phyloP scores from a whole-genome alignment of 2,113 vertebrate species.

The Odocoileus hemionus region DNA sequence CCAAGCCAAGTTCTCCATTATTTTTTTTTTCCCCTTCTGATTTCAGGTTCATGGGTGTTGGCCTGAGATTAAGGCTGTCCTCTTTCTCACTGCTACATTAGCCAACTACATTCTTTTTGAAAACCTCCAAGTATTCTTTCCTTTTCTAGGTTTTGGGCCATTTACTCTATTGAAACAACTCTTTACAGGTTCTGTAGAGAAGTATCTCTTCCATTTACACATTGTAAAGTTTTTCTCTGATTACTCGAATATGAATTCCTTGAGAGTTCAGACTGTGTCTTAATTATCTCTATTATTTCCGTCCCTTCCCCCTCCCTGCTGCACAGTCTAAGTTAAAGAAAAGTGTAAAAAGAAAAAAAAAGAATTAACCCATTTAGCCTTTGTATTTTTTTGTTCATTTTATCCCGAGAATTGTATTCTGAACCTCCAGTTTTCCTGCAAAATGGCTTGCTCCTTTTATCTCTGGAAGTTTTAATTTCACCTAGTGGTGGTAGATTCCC shows the following conservation, averaged over 20 bases:
- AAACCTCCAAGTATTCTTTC: not conserved
- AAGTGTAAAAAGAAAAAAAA: not conserved
- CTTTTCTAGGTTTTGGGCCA: not conserved
- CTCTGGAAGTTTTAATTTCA: slow-evolving; percentile 33
- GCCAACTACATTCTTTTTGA: slow-evolving; percentile 14
- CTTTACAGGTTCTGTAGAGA: not conserved
- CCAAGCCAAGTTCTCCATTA: not conserved
- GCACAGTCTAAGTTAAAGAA: not conserved
- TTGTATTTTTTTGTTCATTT: not conserved
- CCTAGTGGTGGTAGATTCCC: not conserved
- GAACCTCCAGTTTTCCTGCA: not conserved
- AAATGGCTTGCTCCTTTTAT: not conserved
- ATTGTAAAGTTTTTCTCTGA: not conserved
- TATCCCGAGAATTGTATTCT: not conserved
- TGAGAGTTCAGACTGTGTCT: not conserved
- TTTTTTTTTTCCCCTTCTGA: not conserved
- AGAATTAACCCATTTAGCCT: not conserved
- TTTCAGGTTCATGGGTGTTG: not conserved
- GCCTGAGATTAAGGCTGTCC: not conserved
- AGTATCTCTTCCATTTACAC: not conserved
- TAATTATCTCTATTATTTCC: not conserved
- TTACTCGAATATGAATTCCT: not conserved
- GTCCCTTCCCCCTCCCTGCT: not conserved
- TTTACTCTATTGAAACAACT: slow-evolving; percentile 17
- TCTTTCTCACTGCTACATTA: slow-evolving; percentile 3